Conservation (phyloP, 2,113 vertebrate genomes). For the Climacteris rufus region DNA sequence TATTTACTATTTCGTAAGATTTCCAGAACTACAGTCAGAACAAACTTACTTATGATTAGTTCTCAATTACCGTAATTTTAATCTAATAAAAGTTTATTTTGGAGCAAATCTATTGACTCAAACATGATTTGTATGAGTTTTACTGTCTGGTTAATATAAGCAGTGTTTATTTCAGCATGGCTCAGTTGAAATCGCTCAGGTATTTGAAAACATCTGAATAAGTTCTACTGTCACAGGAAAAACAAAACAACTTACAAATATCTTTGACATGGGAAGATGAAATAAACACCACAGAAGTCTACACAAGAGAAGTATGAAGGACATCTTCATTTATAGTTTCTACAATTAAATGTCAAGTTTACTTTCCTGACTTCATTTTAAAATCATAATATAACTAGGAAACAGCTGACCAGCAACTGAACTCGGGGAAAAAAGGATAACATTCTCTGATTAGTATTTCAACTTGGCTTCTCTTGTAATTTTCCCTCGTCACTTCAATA, state of each 20-base stretch:
- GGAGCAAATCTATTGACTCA: neutral
- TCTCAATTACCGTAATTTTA: neutral
- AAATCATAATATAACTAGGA: neutral
- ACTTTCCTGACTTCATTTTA: neutral
- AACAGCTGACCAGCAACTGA: neutral
- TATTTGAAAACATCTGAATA: neutral
- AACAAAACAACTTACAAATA: neutral
- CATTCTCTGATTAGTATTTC: slow-evolving; percentile 32
- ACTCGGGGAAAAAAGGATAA: neutral
- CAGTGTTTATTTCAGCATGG: neutral
- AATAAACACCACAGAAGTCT: neutral
- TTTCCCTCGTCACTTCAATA: slow-evolving; percentile 30
- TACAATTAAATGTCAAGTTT: neutral
- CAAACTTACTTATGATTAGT: neutral
- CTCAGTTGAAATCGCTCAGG: neutral
- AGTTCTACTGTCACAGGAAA: neutral
- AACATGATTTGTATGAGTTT: neutral
- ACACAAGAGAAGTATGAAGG: neutral
- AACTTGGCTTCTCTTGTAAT: slow-evolving; percentile 24
- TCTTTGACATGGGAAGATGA: neutral
- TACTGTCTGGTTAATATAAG: neutral
- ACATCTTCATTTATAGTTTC: neutral
- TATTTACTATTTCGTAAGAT: neutral
- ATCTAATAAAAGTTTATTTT: neutral
- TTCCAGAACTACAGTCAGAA: neutral